Base-by-base conservation (phyloP, 2,113 vertebrate genomes). In the Muntiacus reevesi region DNA sequence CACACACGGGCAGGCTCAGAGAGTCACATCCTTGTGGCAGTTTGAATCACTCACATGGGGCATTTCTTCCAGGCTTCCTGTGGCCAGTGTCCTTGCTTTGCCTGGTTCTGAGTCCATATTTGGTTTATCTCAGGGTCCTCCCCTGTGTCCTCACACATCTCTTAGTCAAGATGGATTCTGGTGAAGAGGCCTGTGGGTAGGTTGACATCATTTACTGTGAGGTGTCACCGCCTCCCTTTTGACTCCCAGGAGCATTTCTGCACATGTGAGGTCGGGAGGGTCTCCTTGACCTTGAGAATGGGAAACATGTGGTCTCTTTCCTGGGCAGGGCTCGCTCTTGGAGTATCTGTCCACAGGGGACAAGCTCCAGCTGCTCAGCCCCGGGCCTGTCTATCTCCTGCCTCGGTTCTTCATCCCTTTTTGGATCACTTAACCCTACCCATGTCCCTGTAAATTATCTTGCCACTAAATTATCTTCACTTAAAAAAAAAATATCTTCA, bases 141-240 rank as follows among this genome's bases (percentile, higher is more conserved):
- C 27, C 27, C 7, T 10, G 76, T 30, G 28, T 19, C 25, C 1
- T 0, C 16, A 2, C 16, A 11, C 45, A 50, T 81, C 27, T 52
- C 28, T 81, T 52, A 52, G 47, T 9, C 28, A 52, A 81, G 78
- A 50, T 81, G 45, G 47, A 81, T 81, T 81, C 45, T 21, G 9
- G 78, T 50, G 9, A 33, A 81, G 28, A 33, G 45, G 30, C 17
- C 30, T 81, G 2, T n/a, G 30, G 47, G 30, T 52, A 52, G 30
- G 78, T 52, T 81, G 78, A 81, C 47, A 33, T 81, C 45, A 10
- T 30, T 81, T 81, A 33, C 16, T n/a, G 1, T 33, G 78, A 6
- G 78, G 47, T 50, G 47, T 33, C 1, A 11, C 47, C 30, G 11
- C 28, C 30, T 33, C 47, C 28, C 45, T 81, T n/a, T 33, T 13